Evolutionary conservation across 2,888 invertebrate genomes (phyloP), one percentile per base, ranked within the genome.

Genomic region (Cataglyphis rosenhaueri): DNA sequence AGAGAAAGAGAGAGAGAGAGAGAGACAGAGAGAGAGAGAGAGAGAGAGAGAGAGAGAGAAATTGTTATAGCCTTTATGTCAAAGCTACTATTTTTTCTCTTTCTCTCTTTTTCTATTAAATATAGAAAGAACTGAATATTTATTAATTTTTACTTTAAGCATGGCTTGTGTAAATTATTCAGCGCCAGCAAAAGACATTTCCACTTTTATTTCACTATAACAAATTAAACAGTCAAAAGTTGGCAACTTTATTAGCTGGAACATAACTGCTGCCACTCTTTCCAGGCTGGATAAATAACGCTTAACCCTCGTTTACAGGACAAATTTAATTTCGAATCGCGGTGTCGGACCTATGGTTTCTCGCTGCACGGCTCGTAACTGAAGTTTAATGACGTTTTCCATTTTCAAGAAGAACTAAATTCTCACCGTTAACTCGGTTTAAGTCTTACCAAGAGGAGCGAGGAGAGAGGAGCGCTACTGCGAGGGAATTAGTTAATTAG

Each of bases 401-500:
- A 83, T 73, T 85, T 48, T 81, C 74, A 62, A 66, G 38, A 85
- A 86, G 85, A 83, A 83, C 86, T 75, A 85, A 89, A 89, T 87
- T 87, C 74, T 61, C 74, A 61, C 41, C 68, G 62, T 81, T n/a
- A 93, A 92, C 88, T 89, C 89, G 90, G 88, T 91, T 91, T 89
- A 87, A 88, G 91, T 86, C 88, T 90, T 89, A 91, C 91, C 91
- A 89, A 86, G 81, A 55, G 64, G 81, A 55, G 64, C 59, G 86
- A 74, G 65, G 57, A 41, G 64, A 48, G 89, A 88, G 81, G 88
- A 89, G 84, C 79, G 86, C 18, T 18, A 88, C 74, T 81, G 84
- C 84, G 88, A 85, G 86, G 92, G 44, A 93, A 93, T 92, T 92
- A 90, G 89, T 92, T 93, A 93, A 92, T 93, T 92, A 92, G 91